Evolutionary conservation across 1,140 invertebrate species (phyloP).

Genomic region (Eupristina koningsbergeri): DNA sequence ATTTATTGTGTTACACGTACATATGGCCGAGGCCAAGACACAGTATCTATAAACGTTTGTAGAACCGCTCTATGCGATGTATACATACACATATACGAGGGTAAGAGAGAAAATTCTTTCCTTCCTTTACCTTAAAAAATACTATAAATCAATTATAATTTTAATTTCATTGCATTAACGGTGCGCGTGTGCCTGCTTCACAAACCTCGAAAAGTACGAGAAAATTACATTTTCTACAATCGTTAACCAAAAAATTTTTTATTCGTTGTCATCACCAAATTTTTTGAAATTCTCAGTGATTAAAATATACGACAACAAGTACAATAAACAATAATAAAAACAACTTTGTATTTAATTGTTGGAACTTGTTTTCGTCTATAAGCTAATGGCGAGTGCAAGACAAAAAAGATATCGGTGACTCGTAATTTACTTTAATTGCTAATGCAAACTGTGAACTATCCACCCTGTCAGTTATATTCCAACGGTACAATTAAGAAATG

Average conservation of each 20-base stretch:
- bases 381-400: no score
- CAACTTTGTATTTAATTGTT: no score
- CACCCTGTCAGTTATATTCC: no score
- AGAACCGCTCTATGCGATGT: conserved; percentile 41
- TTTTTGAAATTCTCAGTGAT: no score
- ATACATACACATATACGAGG: no score
- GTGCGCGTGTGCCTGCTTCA: conserved; percentile 27
- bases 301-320: no score
- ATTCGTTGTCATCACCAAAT: not conserved
- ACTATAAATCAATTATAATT: not conserved
- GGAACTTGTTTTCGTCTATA: no score
- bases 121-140: not conserved
- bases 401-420: not conserved
- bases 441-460: no score
- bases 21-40: conserved; percentile 28
- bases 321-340: no score
- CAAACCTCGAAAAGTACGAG: not conserved
- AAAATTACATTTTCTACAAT: not conserved
- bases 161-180: conserved; percentile 9
- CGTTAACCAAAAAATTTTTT: not conserved
- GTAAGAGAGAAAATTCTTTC: no score
- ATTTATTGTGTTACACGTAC: conserved; percentile 33
- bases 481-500: not conserved
- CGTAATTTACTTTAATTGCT: not conserved
- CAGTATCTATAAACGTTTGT: conserved; percentile 33